These are phyloP conservation scores for Heteropelma amictum DNA, from an alignment of 2,888 invertebrate species.

Conservation along the genomic window DNA sequence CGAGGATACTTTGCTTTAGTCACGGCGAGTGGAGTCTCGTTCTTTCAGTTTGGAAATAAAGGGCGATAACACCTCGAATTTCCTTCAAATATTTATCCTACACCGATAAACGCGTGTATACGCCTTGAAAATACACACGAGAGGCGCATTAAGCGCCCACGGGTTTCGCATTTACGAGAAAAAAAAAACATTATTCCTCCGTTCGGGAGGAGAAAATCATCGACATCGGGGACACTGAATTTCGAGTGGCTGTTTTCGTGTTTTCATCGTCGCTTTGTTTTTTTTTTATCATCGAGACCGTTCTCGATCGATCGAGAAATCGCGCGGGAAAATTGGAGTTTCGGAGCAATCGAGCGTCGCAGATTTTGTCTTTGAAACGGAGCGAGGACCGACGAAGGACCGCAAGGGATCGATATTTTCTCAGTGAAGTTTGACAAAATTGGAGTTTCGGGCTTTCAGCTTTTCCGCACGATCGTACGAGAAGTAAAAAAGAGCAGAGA, in stretches of 20 bases:
- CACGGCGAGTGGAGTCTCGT: conserved; percentile 39
- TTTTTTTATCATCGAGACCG: too few relatives aligned
- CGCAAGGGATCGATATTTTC: not conserved
- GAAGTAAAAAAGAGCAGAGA: too few relatives aligned
- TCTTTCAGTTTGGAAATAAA: not conserved
- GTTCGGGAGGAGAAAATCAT: not conserved
- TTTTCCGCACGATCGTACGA: not conserved
- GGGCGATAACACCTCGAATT: not conserved
- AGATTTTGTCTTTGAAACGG: not conserved
- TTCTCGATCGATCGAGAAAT: not conserved
- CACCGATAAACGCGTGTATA: not conserved
- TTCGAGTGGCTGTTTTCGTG: not conserved
- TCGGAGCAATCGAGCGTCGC: not conserved
- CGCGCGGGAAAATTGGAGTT: not conserved
- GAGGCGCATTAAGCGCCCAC: not conserved
- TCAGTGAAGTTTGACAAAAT: not conserved
- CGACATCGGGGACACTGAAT: not conserved
- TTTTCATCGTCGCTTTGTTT: not conserved
- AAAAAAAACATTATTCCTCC: not conserved
- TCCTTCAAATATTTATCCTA: not conserved
- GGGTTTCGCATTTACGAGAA: not conserved
- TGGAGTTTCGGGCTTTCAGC: not conserved
- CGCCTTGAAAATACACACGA: not conserved
- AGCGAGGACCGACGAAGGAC: too few relatives aligned
- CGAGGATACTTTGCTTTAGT: conserved; percentile 82